phyloP scores from a whole-genome alignment of 2,113 vertebrate species.

The Gila orcuttii region DNA sequence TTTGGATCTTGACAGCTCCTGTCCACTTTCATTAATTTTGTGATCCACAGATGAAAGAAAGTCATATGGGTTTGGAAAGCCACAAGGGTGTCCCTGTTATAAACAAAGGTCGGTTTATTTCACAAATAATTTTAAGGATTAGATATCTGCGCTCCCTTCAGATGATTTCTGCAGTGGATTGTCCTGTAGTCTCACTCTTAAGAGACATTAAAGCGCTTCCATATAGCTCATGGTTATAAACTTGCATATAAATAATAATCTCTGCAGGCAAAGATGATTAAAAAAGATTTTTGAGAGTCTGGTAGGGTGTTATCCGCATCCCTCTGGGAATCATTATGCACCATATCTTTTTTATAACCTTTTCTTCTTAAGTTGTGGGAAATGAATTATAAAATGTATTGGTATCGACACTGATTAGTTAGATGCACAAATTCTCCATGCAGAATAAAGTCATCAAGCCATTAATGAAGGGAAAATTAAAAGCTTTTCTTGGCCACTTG shows the following conservation, averaged over 20 bases:
- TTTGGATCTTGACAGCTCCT: not conserved
- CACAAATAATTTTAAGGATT: not conserved
- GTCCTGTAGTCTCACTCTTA: not conserved
- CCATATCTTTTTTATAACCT: slow-evolving; percentile 18
- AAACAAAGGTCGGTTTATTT: slow-evolving; percentile 16
- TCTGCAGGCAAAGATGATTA: slow-evolving; percentile 27
- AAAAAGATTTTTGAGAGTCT: slow-evolving; percentile 9
- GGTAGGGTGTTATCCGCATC: not conserved
- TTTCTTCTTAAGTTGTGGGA: slow-evolving; percentile 5
- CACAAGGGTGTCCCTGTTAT: not conserved
- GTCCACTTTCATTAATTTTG: not conserved
- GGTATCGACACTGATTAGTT: slow-evolving; percentile 48
- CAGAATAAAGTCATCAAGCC: slow-evolving; percentile 56
- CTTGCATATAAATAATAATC: slow-evolving; percentile 29
- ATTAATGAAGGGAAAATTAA: slow-evolving; percentile 58
- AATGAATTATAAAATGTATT: slow-evolving; percentile 37
- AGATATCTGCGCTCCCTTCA: not conserved
- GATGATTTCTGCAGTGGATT: not conserved
- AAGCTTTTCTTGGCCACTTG: slow-evolving; percentile 50
- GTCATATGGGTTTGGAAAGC: not conserved
- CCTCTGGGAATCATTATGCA: not conserved
- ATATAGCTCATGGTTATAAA: slow-evolving; percentile 12
- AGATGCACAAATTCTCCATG: slow-evolving; percentile 49
- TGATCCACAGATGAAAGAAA: not conserved
- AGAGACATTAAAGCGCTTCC: not conserved